Base-by-base conservation (phyloP, 2,113 vertebrate species). In the Muntiacus reevesi region DNA sequence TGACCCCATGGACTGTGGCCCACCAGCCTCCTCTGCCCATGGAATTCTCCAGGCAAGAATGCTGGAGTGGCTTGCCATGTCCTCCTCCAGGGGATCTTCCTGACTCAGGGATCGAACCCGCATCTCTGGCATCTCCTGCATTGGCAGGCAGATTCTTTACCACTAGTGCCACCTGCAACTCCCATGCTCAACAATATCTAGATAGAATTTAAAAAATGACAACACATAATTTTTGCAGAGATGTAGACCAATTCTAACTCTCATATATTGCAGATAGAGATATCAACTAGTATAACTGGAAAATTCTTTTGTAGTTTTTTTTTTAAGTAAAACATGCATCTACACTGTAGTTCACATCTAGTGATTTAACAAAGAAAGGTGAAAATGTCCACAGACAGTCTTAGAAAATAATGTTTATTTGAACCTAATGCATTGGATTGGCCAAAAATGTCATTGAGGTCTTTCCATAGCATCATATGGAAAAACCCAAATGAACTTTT, bases 101-200 rank as follows among this genome's bases (percentile, higher is more conserved):
- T 0, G 1, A 40, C 19, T 74, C n/a, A 74, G 67, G 36, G 10
- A 40, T 74, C 11, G 0, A 74, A 74, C 5, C 67, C 0, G 0
- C 36, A 40, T 74, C 19, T 74, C n/a, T 74, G n/a, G 36, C n/a
- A 74, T 74, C 67, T 74, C 5, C 21, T 13, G 67, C 67, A 74
- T 3, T 23, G 67, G 67, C 40, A 40, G n/a, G 10, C 67, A 74
- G 10, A 74, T 74, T 74, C 36, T 40, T 74, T 74, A 74, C 67
- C 67, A 74, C 67, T 74, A 6, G 19, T 25, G 5, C 36, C 19
- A 40, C n/a, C 21, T 40, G 67, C 19, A 74, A 25, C 67, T 10
- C n/a, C 2, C 5, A 25, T 55, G 2, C 7, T 79, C 8, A 30
- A n/a, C 16, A 25, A 55, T 59, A n/a, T 91, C 11, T 87, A 43